Evolutionary conservation across 1,140 invertebrate species (phyloP), one percentile per base, ranked within the genome.

Genomic region (Drosophila lini): DNA sequence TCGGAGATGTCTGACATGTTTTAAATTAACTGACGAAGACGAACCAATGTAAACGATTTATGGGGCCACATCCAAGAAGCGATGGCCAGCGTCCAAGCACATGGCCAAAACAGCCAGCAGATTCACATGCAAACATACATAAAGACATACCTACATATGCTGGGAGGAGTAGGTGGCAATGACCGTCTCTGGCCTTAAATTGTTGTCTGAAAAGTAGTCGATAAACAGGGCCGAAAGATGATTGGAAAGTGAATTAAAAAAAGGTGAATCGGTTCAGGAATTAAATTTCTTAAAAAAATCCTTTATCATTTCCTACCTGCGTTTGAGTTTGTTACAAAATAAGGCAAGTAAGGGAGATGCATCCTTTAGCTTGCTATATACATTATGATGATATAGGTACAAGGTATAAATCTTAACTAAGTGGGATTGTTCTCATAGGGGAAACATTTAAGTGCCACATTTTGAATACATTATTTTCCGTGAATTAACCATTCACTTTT

Each of bases 21-120:
- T 89, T 89, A 89, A 89, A 89, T 89, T 89, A 89, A 89, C 84
- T 89, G 84, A 89, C 84, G 84, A 90, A 89, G 84, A 90, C 85
- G 85, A 89, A 75, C 84, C 71, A 84, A 81, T 83, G 73, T 71
- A 84, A 74, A 74, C 85, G 84, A 89, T 90, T 89, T 89, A 89
- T 89, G 84, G 74, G 84, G 62, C 65, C 78, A 63, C 60, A 65
- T 79, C 80, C 78, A 67, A 89, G 85, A 89, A 89, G 85, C 80
- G 79, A 42, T 64, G 73, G 16, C 61, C 53, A 40, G 53, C 55
- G 50, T 41, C 63, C 44, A n/a, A 40, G 41, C 58, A 41, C 22
- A 64, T 71, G 70, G 32, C 60, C 42, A 40, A 73, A 73, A 76
- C 65, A 53, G 41, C 44, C 32, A 25, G 34, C 31, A 53, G 11